These are phyloP conservation scores for Drosophila tanythrix DNA, from an alignment of 2,888 invertebrate species.

Conservation along the genomic window DNA sequence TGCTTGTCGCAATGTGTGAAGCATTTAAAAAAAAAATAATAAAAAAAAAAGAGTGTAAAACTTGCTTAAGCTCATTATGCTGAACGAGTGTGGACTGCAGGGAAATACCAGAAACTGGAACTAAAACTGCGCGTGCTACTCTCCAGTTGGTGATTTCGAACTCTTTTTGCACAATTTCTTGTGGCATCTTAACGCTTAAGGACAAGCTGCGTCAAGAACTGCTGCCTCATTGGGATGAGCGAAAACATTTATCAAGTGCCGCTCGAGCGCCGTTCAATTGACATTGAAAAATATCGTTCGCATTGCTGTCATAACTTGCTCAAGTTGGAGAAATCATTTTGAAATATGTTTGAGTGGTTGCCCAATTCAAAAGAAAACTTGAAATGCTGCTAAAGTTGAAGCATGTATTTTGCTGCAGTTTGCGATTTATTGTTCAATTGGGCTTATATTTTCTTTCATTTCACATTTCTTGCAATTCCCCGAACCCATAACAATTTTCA, in stretches of 20 bases:
- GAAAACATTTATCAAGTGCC: slow-evolving; percentile 38
- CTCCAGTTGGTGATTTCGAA: slow-evolving; percentile 16
- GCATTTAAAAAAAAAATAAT: slow-evolving; percentile 13
- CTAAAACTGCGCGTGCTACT: slow-evolving; percentile 41
- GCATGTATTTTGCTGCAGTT: not conserved
- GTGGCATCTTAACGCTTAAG: slow-evolving; percentile 30
- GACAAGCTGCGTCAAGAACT: slow-evolving; percentile 10
- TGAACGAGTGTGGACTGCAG: slow-evolving; percentile 9
- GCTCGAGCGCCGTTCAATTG: slow-evolving; percentile 30
- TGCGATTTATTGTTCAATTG: slow-evolving; percentile 9
- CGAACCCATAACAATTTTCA: not conserved
- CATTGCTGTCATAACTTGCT: slow-evolving; percentile 34
- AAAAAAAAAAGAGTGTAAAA: slow-evolving; percentile 31
- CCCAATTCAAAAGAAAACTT: not conserved
- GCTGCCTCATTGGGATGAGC: slow-evolving; percentile 4
- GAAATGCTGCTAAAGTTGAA: not conserved
- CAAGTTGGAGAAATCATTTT: slow-evolving; percentile 11
- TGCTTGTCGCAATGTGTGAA: slow-evolving; percentile 43
- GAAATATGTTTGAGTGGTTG: slow-evolving; percentile 12
- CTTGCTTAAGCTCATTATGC: slow-evolving; percentile 48
- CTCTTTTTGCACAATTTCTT: slow-evolving; percentile 21
- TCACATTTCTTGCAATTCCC: not conserved
- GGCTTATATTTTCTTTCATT: not conserved
- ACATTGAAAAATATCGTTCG: slow-evolving; percentile 32
- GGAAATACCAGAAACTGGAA: slow-evolving; percentile 21